A percentile compares a stretch with the other conserved stretches of the same genome.
Evolutionary conservation across 2,113 vertebrate species (phyloP).

Genomic region (Apodemus speciosus): DNA sequence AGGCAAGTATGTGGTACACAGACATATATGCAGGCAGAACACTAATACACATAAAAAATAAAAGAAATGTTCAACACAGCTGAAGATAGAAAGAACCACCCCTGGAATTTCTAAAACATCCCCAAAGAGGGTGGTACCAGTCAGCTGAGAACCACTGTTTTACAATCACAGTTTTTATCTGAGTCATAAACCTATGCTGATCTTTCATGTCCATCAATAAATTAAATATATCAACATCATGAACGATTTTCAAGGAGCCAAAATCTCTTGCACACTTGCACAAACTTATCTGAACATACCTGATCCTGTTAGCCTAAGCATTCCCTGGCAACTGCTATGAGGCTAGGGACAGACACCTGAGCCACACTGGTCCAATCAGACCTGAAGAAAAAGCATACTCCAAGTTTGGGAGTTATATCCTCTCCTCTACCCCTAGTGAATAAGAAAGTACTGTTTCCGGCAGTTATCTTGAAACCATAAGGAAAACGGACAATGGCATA

Average conservation of each 20-base stretch:
- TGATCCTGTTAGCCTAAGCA: constrained; percentile 8
- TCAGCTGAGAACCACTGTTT: constrained; percentile 14
- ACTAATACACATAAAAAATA: not conserved
- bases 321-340: not conserved
- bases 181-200: not conserved
- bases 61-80: constrained; percentile 43
- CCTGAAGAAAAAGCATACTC: constrained; percentile 6
- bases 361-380: constrained; percentile 7
- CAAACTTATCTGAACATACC: constrained; percentile 39
- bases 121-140: not conserved
- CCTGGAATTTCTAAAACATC: constrained; percentile 25
- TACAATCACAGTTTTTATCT: constrained; percentile 15
- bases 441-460: not conserved
- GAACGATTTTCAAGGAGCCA: constrained; percentile 45
- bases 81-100: constrained; percentile 47
- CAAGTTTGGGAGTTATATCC: not conserved
- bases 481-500: not conserved
- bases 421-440: constrained; percentile 10
- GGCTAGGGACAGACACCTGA: constrained; percentile 10
- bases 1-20: too few species aligned
- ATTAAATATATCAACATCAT: constrained; percentile 13
- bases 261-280: constrained; percentile 6
- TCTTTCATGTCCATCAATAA: constrained; percentile 42
- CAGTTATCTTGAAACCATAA: not conserved
- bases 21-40: not conserved